Base-by-base conservation (phyloP, 2,888 invertebrate genomes). In the Mimas tiliae region DNA sequence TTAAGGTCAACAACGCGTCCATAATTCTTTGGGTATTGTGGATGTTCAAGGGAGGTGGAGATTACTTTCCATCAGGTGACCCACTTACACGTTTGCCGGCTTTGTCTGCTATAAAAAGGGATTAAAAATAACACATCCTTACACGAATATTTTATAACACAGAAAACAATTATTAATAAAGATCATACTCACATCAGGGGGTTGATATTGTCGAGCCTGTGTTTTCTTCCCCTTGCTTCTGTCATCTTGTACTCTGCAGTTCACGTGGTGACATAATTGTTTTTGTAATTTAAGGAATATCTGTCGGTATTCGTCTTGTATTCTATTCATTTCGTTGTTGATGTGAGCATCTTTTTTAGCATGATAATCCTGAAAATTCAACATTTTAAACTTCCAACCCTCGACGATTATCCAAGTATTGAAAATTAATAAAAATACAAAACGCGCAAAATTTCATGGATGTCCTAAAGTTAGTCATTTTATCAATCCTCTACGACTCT, bases 301-400 rank as follows among this genome's bases (percentile, higher is more conserved):
- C 77, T 91, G 93, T 71, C 94, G 88, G 77, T 96, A 96, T 70
- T 95, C 95, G 51, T 94, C 91, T 75, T 96, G 95, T 74, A 96
- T 94, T 51, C 96, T 91, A 69, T 95, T 94, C 79, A 95, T 94
- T 82, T 96, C 96, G 67, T 93, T 94, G 72, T 93, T 90, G 71
- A 95, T 94, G 77, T 95, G 95, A 34, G 94, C 94, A 68, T 96
- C 95, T 74, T 95, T 95, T 72, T 95, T 95, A 38, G 94, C 90
- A 19, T 95, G 94, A 73, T 95, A 95, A 70, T 95, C 94, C 95
- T 95, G 76, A 21, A 85, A 74, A 63, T 6, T 3, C 16, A 16
- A 48, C 16, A 48, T 16, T 48, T 0, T n/a, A 14, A 47, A 14
- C 47, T 6, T 47, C 2, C 0, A 47, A 47, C n/a, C n/a, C n/a